phyloP scores from a whole-genome alignment of 1,140 invertebrate genomes.

The Brachystomella parvula region DNA sequence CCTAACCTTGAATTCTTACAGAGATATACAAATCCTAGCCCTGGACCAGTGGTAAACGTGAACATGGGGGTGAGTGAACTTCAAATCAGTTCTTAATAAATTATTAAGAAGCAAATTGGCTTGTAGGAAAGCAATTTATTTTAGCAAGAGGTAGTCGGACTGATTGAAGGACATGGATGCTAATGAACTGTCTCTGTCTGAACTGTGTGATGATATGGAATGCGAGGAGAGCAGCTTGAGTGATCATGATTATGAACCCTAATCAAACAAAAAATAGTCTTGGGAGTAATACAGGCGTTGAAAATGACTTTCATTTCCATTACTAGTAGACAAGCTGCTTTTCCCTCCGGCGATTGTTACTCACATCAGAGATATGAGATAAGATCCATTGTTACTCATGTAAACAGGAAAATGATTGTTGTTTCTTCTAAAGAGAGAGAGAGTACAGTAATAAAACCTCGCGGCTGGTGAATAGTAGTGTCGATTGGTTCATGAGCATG shows the following conservation, averaged over 20 bases:
- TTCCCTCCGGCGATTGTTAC: too few relatives aligned
- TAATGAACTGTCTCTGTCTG: background rate
- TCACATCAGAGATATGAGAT: too few relatives aligned
- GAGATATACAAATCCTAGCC: conserved; percentile 65
- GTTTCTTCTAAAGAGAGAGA: too few relatives aligned
- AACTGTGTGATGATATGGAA: too few relatives aligned
- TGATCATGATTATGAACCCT: background rate
- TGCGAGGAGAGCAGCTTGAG: background rate
- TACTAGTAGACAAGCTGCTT: too few relatives aligned
- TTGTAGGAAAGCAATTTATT: background rate
- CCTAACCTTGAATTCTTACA: conserved; percentile 88
- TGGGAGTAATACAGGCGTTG: too few relatives aligned
- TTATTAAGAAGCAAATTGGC: background rate
- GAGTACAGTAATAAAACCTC: too few relatives aligned
- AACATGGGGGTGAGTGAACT: conserved; percentile 37
- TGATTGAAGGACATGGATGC: background rate
- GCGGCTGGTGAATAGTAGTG: too few relatives aligned
- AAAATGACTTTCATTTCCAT: too few relatives aligned
- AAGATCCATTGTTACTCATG: too few relatives aligned
- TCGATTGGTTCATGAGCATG: too few relatives aligned
- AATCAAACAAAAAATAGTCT: background rate
- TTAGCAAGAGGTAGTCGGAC: background rate
- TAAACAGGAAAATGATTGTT: too few relatives aligned
- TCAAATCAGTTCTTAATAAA: conserved; percentile 5
- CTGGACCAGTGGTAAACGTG: conserved; percentile 37